phyloP scores from a whole-genome alignment of 35 echinoderm and acorn worm genomes.

The Lytechinus pictus region DNA sequence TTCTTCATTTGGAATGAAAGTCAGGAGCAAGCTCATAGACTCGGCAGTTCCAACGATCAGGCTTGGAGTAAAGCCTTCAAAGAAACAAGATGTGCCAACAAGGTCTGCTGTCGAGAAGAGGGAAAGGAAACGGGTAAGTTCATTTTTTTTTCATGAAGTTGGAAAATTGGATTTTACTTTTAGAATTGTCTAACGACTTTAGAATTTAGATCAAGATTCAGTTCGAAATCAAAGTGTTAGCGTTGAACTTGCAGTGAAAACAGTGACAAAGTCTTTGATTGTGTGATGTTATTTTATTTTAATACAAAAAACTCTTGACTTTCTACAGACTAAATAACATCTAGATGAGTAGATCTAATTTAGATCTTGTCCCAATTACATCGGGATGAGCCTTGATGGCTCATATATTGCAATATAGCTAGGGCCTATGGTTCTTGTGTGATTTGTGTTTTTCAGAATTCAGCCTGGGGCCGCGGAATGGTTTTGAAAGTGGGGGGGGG shows the following conservation, averaged over 20 bases:
- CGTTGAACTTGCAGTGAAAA: background rate
- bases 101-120: background rate
- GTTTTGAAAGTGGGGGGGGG: too few relatives aligned
- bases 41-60: background rate
- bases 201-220: background rate
- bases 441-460: too few relatives aligned
- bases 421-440: too few relatives aligned
- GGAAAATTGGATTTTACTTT: background rate
- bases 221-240: background rate
- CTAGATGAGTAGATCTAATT: too few relatives aligned
- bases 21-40: background rate
- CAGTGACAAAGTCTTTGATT: background rate
- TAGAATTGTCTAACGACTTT: background rate
- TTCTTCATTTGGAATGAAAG: constrained; percentile 22
- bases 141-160: background rate
- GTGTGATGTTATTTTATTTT: background rate
- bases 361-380: too few relatives aligned
- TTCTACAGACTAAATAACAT: background rate
- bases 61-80: background rate
- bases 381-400: too few relatives aligned
- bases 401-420: too few relatives aligned
- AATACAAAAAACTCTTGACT: background rate
- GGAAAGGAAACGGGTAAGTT: constrained; percentile 5
- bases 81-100: background rate
- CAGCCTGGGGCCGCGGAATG: too few relatives aligned